A percentile compares a stretch with the other conserved stretches of the same genome.
Conservation (phyloP, 1,140 invertebrate species). For the Pogonognathellus flavescens region DNA sequence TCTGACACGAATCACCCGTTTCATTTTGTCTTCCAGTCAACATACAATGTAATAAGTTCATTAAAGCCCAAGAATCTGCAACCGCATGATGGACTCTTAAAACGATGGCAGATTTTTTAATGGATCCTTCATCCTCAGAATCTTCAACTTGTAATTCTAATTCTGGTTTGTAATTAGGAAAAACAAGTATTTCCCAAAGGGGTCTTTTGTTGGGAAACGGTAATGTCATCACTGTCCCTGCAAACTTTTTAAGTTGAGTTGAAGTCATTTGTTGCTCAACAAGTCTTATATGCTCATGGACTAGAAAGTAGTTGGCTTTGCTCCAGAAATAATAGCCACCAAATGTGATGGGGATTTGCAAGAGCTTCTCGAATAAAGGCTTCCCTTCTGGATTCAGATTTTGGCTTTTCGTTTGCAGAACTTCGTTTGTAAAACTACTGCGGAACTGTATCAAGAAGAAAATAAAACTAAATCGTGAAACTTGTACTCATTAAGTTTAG, state of each 20-base stretch:
- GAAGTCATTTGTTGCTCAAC: slow-evolving; percentile 44
- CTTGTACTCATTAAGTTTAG: no score
- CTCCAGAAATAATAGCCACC: slow-evolving; percentile 56
- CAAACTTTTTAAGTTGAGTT: slow-evolving; percentile 44
- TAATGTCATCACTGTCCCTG: slow-evolving; percentile 48
- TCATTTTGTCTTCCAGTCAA: slow-evolving; percentile 9
- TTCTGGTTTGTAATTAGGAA: slow-evolving; percentile 13
- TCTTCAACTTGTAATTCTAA: neutral
- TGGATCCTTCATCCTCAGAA: neutral
- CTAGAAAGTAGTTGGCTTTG: slow-evolving; percentile 55
- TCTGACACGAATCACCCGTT: neutral
- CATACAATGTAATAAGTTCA: slow-evolving; percentile 30
- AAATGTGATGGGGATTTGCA: slow-evolving; percentile 54
- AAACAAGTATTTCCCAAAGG: slow-evolving; percentile 54
- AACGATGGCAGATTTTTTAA: slow-evolving; percentile 18
- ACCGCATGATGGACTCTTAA: slow-evolving; percentile 34
- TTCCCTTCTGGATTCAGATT: slow-evolving; percentile 25
- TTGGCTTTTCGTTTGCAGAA: slow-evolving; percentile 40
- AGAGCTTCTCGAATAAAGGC: slow-evolving; percentile 36
- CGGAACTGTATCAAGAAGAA: neutral
- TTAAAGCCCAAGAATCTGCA: slow-evolving; percentile 27
- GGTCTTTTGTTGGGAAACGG: slow-evolving; percentile 55
- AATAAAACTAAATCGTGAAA: neutral
- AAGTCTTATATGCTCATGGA: slow-evolving; percentile 55
- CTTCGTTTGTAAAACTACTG: slow-evolving; percentile 27